These are phyloP conservation scores for Ephestia elutella DNA, from an alignment of 1,140 invertebrate genomes.

Conservation along the genomic window DNA sequence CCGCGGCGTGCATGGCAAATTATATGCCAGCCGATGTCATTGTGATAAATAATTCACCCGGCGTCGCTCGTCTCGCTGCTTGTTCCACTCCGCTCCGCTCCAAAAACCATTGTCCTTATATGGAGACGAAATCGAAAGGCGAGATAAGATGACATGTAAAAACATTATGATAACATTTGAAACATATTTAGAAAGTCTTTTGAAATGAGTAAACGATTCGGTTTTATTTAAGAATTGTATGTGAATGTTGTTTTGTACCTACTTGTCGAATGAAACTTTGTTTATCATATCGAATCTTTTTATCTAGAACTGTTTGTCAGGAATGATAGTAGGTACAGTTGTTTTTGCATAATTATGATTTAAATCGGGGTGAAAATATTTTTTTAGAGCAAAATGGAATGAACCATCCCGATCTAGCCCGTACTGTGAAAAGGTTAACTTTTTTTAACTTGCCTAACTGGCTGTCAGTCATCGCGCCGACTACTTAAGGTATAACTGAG, in stretches of 20 bases:
- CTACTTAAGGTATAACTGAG: not conserved
- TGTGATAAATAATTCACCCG: slow-evolving; percentile 60
- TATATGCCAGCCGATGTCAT: slow-evolving; percentile 61
- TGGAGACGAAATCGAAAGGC: slow-evolving; percentile 3
- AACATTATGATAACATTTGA: not conserved
- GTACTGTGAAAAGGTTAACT: not conserved
- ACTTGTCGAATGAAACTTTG: no score
- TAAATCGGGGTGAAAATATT: no score
- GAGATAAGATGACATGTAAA: not conserved
- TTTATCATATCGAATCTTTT: no score
- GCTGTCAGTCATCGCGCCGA: not conserved
- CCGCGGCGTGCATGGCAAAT: slow-evolving; percentile 56
- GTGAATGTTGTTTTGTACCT: no score
- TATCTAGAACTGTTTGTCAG: no score
- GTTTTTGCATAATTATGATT: no score
- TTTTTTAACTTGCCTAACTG: not conserved
- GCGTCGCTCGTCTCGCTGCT: not conserved
- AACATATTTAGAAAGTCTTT: slow-evolving; percentile 1
- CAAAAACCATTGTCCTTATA: slow-evolving; percentile 1
- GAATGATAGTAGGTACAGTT: no score
- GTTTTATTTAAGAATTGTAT: no score
- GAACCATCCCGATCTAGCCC: not conserved
- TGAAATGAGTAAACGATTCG: not conserved
- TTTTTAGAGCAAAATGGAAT: not conserved
- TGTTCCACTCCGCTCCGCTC: not conserved